Conservation (phyloP, 23 tunicate species). For the Styela clava region DNA sequence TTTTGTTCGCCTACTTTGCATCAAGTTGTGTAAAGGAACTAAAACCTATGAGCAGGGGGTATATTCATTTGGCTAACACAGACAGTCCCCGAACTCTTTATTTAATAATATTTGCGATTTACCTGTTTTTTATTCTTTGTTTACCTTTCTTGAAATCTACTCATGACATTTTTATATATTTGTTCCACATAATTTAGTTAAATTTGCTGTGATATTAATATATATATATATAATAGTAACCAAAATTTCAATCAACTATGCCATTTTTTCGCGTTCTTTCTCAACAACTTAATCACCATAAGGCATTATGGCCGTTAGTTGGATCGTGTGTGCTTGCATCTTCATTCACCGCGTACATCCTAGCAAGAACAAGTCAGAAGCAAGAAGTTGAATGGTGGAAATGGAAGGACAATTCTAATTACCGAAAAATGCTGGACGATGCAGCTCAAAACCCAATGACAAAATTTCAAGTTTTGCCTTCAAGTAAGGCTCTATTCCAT, state of each 20-base stretch:
- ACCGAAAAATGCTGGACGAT: background rate
- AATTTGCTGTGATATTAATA: no score
- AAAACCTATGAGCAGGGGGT: no score
- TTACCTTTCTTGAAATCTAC: no score
- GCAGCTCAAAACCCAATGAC: background rate
- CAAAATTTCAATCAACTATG: background rate
- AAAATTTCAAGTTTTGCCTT: background rate
- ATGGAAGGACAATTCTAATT: background rate
- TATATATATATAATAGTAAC: no score
- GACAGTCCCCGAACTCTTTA: no score
- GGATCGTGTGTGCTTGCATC: slow-evolving; percentile 19
- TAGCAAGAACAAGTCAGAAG: background rate
- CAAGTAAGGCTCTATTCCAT: background rate
- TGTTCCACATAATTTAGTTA: no score
- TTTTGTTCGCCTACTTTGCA: no score
- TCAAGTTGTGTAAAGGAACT: no score
- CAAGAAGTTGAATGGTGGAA: slow-evolving; percentile 28
- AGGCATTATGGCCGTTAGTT: slow-evolving; percentile 15
- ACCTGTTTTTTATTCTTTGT: no score
- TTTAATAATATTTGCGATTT: no score
- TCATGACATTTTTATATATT: no score
- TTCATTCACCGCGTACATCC: slow-evolving; percentile 11
- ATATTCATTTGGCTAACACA: no score
- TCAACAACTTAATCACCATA: slow-evolving; percentile 5
- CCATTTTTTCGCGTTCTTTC: background rate